Conservation (phyloP, 2,797 vertebrate genomes). For the Mycteria americana region DNA sequence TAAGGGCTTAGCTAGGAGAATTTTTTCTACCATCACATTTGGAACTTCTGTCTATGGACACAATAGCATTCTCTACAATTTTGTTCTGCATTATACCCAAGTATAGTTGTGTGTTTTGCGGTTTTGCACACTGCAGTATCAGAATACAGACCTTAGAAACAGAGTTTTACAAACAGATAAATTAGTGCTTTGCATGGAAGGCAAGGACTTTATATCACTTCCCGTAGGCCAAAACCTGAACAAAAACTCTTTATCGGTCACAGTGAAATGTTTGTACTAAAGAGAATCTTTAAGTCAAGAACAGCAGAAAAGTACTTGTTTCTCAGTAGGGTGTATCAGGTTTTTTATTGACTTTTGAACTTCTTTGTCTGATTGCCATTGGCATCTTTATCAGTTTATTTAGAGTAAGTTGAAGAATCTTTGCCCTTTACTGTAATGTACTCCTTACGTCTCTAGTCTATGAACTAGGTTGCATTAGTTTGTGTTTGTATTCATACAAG, state of each 20-base stretch:
- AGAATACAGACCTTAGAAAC: not conserved
- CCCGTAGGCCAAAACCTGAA: not conserved
- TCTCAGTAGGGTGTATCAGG: fast-evolving
- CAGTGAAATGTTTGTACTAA: not conserved
- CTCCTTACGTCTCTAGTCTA: not conserved
- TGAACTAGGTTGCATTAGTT: not conserved
- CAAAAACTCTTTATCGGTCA: not conserved
- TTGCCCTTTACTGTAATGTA: not conserved
- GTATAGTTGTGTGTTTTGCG: not conserved
- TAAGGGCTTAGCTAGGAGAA: not conserved
- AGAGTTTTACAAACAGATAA: not conserved
- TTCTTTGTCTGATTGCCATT: not conserved
- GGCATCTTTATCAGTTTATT: not conserved
- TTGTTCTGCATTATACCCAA: not conserved
- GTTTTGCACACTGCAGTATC: not conserved
- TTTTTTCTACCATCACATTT: not conserved
- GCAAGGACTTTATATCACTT: not conserved
- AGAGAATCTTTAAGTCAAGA: not conserved
- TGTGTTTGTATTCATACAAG: not conserved
- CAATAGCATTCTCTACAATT: not conserved
- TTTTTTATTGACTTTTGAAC: not conserved
- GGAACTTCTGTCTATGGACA: not conserved
- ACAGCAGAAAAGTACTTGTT: not conserved
- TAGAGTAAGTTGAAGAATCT: not conserved
- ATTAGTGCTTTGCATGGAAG: not conserved